Percentiles rank a stretch among this genome's conserved stretches.
Conservation (phyloP, 1,140 invertebrate species). For the Sinella curviseta region DNA sequence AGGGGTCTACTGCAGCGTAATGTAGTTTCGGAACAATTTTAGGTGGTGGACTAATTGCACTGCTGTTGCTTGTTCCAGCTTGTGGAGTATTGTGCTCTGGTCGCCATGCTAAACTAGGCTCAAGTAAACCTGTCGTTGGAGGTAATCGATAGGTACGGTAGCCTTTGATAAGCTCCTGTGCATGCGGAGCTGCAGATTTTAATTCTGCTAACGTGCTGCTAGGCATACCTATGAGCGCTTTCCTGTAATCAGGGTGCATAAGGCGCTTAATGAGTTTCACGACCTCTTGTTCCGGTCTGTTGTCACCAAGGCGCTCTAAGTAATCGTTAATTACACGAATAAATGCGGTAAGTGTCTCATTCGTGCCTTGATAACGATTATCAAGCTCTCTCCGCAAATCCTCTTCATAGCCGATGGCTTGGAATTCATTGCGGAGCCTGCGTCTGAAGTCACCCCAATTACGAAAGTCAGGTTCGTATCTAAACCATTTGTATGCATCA, state of each 20-base stretch:
- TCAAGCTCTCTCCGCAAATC: conserved; percentile 26
- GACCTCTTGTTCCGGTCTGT: not conserved
- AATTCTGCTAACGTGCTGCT: not conserved
- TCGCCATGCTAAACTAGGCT: conserved; percentile 29
- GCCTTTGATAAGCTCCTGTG: too few relatives aligned
- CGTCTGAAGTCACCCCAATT: not conserved
- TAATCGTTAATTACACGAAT: conserved; percentile 24
- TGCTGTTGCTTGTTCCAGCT: not conserved
- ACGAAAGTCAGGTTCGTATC: not conserved
- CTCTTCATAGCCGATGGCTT: too few relatives aligned
- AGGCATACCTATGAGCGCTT: not conserved
- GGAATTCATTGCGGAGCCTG: conserved; percentile 18
- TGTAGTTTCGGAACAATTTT: not conserved
- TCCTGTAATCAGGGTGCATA: conserved; percentile 30
- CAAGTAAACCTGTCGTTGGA: not conserved
- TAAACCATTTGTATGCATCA: conserved; percentile 29
- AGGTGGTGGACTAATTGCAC: not conserved
- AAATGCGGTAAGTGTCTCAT: conserved; percentile 16
- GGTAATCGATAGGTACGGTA: conserved; percentile 2
- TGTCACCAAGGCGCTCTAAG: conserved; percentile 5
- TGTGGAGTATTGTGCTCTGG: not conserved
- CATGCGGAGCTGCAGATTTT: not conserved
- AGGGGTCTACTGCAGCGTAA: conserved; percentile 1
- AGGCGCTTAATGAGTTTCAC: not conserved
- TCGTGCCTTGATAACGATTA: not conserved